Conservation (phyloP, 2,797 vertebrate species). For the Bradypodion pumilum region DNA sequence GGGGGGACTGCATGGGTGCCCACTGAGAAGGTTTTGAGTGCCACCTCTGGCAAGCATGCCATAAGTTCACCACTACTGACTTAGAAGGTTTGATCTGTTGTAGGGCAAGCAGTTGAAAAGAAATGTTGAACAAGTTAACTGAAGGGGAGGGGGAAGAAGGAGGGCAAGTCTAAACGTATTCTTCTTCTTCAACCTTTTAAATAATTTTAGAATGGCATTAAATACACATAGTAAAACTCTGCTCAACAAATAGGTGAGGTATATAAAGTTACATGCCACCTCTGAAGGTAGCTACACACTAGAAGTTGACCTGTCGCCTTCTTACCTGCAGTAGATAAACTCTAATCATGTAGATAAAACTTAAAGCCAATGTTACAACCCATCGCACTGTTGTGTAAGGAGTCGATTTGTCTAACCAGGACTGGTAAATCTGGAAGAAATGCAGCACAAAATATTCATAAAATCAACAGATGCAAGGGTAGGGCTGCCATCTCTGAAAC, state of each 20-base stretch:
- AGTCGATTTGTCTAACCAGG: conserved; percentile 98
- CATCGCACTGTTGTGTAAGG: conserved; percentile 91
- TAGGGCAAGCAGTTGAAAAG: neutral
- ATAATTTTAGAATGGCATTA: too few species aligned
- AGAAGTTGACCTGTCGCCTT: accelerated
- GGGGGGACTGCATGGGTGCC: too few species aligned
- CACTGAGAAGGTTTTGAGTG: too few species aligned
- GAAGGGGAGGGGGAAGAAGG: too few species aligned
- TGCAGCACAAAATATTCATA: neutral
- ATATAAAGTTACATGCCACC: neutral
- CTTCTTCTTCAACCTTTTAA: too few species aligned
- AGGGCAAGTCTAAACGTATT: too few species aligned
- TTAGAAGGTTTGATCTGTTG: neutral
- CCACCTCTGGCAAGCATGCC: too few species aligned
- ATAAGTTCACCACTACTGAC: too few species aligned
- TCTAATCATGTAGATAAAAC: conserved; percentile 95
- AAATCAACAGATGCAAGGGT: neutral
- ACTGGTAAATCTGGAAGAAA: conserved; percentile 91
- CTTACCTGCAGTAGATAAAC: conserved; percentile 98
- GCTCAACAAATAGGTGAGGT: neutral
- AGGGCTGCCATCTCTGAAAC: too few species aligned
- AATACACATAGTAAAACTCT: neutral
- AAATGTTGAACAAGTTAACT: neutral
- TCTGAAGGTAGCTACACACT: neutral
- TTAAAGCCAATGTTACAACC: conserved; percentile 89